Conservation (phyloP, 2,888 invertebrate genomes). For the Strigamia crassipes region DNA sequence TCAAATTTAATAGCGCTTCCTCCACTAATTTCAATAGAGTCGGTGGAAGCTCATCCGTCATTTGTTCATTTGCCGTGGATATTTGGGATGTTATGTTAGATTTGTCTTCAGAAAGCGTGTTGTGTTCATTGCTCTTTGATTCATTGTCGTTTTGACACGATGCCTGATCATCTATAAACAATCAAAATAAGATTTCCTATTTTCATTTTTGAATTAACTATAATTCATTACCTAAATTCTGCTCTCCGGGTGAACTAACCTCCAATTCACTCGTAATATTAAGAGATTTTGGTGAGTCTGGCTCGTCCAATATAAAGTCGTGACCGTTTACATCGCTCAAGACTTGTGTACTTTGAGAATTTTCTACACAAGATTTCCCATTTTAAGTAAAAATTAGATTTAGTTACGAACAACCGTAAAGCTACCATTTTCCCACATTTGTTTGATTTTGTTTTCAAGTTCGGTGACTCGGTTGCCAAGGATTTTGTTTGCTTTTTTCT, state of each 20-base stretch:
- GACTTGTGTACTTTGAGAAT: not conserved
- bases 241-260: not conserved
- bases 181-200: not conserved
- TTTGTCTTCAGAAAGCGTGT: not conserved
- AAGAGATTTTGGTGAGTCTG: conserved; percentile 53
- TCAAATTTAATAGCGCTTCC: conserved; percentile 62
- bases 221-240: not conserved
- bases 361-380: not conserved
- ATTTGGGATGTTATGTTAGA: not conserved
- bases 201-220: not conserved
- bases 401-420: too few species aligned
- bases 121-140: not conserved
- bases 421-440: conserved; percentile 54
- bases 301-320: conserved; percentile 59
- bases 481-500: conserved; percentile 83
- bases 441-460: conserved; percentile 75
- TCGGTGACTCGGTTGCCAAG: conserved; percentile 80
- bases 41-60: conserved; percentile 63
- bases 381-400: not conserved
- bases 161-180: not conserved
- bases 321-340: conserved; percentile 63
- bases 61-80: conserved; percentile 60
- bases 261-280: conserved; percentile 55
- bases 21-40: conserved; percentile 68
- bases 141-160: not conserved